These are phyloP conservation scores for Promerops cafer DNA, from an alignment of 2,113 vertebrate genomes.

Conservation along the genomic window DNA sequence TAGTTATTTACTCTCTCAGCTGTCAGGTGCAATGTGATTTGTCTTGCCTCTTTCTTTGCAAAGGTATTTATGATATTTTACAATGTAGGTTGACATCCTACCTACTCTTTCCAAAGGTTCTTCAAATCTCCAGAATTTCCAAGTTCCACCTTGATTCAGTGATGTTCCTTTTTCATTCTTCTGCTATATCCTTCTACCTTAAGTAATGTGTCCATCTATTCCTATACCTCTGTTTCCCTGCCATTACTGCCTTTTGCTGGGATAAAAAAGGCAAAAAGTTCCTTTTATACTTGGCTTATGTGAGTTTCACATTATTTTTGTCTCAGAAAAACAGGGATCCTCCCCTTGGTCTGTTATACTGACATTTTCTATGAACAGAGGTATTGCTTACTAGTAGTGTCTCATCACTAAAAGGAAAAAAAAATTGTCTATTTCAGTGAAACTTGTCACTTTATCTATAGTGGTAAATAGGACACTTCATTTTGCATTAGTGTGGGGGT, in stretches of 20 bases:
- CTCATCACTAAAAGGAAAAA: not conserved
- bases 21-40: not conserved
- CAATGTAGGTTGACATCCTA: not conserved
- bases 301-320: not conserved
- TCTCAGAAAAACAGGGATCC: not conserved
- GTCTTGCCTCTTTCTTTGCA: not conserved
- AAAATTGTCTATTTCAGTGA: not conserved
- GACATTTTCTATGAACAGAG: not conserved
- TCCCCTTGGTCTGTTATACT: not conserved
- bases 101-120: not conserved
- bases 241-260: not conserved
- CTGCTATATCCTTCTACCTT: not conserved
- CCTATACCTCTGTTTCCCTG: not conserved
- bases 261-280: not conserved
- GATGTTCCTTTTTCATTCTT: not conserved
- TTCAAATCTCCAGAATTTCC: not conserved
- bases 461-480: not conserved
- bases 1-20: not conserved
- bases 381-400: not conserved
- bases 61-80: not conserved
- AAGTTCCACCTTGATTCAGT: not conserved
- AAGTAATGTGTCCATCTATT: not conserved
- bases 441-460: not conserved
- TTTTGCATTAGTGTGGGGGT: not conserved
- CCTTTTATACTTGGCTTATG: not conserved